Base-by-base conservation (phyloP, 2,797 vertebrate genomes). In the Salmo trutta region DNA sequence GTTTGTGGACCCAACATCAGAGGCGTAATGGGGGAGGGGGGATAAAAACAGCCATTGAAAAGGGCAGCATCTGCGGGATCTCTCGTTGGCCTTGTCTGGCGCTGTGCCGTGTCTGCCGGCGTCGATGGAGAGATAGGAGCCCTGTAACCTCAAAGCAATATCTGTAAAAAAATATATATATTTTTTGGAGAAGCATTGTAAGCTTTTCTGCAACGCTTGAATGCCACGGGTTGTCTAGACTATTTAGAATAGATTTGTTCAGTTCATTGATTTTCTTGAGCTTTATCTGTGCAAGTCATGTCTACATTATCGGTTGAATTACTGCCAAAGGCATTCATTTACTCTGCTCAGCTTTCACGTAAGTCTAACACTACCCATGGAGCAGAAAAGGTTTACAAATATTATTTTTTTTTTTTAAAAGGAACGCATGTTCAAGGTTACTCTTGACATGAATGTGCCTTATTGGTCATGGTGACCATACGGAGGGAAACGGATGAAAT, bases 231-330 rank as follows among this genome's bases (percentile, higher is more conserved):
- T 87, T 84, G 85, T 88, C 82, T 54, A 83, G 83, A 88, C 81
- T 52, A 79, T 75, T 56, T 71, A 31, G 74, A 83, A 80, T 82
- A 84, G 75, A 81, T 83, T 77, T 90, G 87, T 88, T 88, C 77
- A 77, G 65, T 56, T 85, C 81, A 91, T 91, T 90, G 92, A 91
- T 92, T 91, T 87, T 84, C 78, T 81, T 1, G 27, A 76, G 79
- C 82, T 83, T 89, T 85, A 85, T 91, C 90, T 91, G 89, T 90
- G 89, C 91, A 88, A 86, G 88, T 75, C 82, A 88, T 76, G 36
- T 81, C 77, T 74, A 82, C 75, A 79, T 87, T 88, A 89, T 90
- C 85, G 83, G 79, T 82, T 74, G 87, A 88, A 88, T 90, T 85
- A 88, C 85, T 79, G 81, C 85, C 81, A 83, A 66, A 41, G 79